Conservation (phyloP, 1,140 invertebrate genomes). For the Teleogryllus occipitalis region DNA sequence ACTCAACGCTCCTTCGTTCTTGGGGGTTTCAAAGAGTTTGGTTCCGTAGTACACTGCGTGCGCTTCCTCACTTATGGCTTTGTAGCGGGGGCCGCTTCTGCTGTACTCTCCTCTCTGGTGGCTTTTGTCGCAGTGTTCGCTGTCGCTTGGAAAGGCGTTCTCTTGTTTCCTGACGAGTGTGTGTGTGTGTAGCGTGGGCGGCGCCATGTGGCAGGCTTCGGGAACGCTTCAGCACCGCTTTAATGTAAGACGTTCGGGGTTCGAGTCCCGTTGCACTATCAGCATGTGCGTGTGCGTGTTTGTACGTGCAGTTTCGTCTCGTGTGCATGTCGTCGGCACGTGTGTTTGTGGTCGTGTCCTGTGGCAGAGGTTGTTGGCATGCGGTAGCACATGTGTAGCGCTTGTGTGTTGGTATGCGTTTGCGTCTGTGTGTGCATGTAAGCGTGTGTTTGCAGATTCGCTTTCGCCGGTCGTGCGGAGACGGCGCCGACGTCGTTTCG, state of each 20-base stretch:
- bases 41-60: not conserved
- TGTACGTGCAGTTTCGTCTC: not conserved
- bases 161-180: not conserved
- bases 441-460: no score
- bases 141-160: not conserved
- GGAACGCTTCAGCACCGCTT: constrained; percentile 21
- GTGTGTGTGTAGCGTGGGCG: not conserved
- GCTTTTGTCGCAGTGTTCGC: not conserved
- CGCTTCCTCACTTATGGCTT: not conserved
- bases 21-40: not conserved
- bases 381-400: not conserved
- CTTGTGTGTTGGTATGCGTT: not conserved
- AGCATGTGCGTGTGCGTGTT: not conserved
- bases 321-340: constrained; percentile 3
- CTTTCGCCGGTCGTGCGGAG: no score
- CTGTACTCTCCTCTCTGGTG: not conserved
- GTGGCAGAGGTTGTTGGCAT: not conserved
- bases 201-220: constrained; percentile 15
- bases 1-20: not conserved
- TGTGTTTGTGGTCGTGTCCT: not conserved
- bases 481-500: no score
- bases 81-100: not conserved
- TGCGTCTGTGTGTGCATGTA: no score
- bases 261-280: not conserved
- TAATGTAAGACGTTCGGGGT: constrained; percentile 18